Conservation (phyloP, 1,140 invertebrate genomes). For the Oryzaephilus surinamensis region DNA sequence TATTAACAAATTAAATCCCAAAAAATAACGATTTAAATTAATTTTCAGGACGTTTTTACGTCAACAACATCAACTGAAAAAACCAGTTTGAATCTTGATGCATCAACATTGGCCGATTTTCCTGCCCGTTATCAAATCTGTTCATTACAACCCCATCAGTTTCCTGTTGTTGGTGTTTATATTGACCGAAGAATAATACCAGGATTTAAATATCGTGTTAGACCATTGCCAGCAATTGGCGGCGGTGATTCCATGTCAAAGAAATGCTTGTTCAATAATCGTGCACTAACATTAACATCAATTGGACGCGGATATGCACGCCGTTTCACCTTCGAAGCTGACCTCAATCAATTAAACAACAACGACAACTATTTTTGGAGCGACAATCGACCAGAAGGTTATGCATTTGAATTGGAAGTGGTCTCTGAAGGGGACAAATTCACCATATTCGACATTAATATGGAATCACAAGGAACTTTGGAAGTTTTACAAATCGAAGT, state of each 20-base stretch:
- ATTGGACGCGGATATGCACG: constrained; percentile 66
- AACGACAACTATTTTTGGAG: constrained; percentile 68
- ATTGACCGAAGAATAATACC: constrained; percentile 58
- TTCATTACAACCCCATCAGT: constrained; percentile 49
- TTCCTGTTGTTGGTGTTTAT: constrained; percentile 62
- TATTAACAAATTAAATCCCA: too few relatives aligned
- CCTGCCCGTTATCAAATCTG: constrained; percentile 52
- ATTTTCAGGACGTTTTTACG: not conserved
- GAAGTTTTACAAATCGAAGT: constrained; percentile 52
- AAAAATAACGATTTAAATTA: not conserved
- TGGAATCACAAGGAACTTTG: constrained; percentile 48
- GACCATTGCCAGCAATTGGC: constrained; percentile 40
- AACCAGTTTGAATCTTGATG: constrained; percentile 39
- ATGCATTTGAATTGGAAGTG: constrained; percentile 58
- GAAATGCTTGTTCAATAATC: constrained; percentile 47
- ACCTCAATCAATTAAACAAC: constrained; percentile 49
- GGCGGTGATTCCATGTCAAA: constrained; percentile 15
- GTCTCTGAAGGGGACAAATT: constrained; percentile 60
- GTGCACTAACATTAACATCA: constrained; percentile 51
- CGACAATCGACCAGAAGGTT: constrained; percentile 61
- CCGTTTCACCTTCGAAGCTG: constrained; percentile 59
- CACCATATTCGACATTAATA: constrained; percentile 52
- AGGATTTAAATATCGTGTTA: constrained; percentile 66
- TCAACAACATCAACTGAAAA: not conserved
- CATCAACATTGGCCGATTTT: constrained; percentile 47